These are phyloP conservation scores for Stictocephala bisonia DNA, from an alignment of 2,888 invertebrate species.

Conservation along the genomic window DNA sequence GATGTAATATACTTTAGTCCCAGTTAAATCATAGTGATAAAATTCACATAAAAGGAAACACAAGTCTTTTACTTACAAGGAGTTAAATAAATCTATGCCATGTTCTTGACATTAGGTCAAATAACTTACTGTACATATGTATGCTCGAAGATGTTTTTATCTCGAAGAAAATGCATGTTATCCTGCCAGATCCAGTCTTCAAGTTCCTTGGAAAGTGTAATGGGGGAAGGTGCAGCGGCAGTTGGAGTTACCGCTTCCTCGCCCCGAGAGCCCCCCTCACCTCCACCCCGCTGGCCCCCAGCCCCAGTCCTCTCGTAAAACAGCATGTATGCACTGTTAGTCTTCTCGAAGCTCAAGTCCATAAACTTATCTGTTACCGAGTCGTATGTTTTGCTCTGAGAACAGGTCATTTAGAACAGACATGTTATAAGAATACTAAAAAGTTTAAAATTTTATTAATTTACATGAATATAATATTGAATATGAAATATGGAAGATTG, in stretches of 20 bases:
- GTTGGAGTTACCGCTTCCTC: conserved; percentile 62
- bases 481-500: too few species aligned
- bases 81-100: too few species aligned
- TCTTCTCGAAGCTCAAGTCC: conserved; percentile 98
- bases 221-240: conserved; percentile 56
- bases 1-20: too few species aligned
- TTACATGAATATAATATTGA: background rate
- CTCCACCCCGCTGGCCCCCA: conserved; percentile 54
- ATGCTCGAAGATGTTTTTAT: conserved; percentile 96
- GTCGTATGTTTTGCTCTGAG: conserved; percentile 94
- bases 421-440: too few species aligned
- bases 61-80: too few species aligned
- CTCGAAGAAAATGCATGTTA: conserved; percentile 94
- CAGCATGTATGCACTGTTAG: conserved; percentile 97
- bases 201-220: conserved; percentile 80
- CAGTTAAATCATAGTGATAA: too few species aligned
- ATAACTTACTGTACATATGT: conserved; percentile 91
- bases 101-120: too few species aligned
- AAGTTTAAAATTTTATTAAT: background rate
- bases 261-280: conserved; percentile 61
- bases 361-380: conserved; percentile 96
- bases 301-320: conserved; percentile 82
- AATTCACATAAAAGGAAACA: too few species aligned
- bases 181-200: conserved; percentile 98
- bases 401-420: too few species aligned